Evolutionary conservation across 2,797 vertebrate species (phyloP).

Genomic region (Crenuchus spilurus): DNA sequence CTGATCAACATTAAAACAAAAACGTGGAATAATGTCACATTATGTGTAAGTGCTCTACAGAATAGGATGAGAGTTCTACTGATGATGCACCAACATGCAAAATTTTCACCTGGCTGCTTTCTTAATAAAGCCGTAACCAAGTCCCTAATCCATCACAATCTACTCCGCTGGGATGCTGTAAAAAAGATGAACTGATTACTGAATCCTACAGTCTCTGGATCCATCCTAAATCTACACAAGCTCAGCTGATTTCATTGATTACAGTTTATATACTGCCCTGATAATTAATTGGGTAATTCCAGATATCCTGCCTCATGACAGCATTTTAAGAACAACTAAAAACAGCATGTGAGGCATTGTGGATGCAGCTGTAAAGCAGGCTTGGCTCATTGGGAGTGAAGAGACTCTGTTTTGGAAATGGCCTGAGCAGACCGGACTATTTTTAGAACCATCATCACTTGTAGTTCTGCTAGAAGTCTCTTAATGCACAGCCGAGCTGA

Average conservation of each 20-base stretch:
- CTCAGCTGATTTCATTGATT: neutral
- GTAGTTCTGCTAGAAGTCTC: conserved; percentile 14
- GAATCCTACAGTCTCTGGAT: no score
- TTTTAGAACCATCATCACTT: conserved; percentile 36
- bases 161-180: neutral
- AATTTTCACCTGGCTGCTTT: neutral
- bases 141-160: neutral
- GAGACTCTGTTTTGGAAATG: conserved; percentile 30
- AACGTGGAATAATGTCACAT: no score
- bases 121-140: neutral
- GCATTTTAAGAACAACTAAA: conserved; percentile 10
- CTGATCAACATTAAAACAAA: no score
- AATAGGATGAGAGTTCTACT: no score
- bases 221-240: neutral
- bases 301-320: neutral
- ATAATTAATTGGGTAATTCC: conserved; percentile 17
- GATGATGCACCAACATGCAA: neutral
- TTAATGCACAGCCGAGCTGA: neutral
- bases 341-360: neutral
- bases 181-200: neutral
- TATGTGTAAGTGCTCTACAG: no score
- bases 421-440: conserved; percentile 38
- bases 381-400: conserved; percentile 9
- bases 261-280: neutral
- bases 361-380: conserved; percentile 12